A percentile compares a stretch with the other conserved stretches of the same genome.
Conservation (phyloP, 64 coral and sea anemone genomes). For the Porites lutea region DNA sequence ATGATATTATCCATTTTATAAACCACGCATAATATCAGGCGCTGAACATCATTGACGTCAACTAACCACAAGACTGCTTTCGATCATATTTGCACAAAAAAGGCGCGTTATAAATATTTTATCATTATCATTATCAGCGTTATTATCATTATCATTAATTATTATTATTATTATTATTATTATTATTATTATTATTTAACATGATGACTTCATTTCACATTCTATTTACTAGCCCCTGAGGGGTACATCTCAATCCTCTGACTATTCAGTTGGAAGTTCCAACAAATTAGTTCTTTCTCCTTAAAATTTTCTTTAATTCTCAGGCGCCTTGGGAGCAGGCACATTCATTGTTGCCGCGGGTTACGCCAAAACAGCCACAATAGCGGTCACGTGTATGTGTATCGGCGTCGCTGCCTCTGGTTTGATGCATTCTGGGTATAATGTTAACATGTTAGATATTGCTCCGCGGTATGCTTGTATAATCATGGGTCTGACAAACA, state of each 20-base stretch:
- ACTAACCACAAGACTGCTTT: too few species aligned
- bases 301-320: not conserved
- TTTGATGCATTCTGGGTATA: constrained; percentile 92
- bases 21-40: too few species aligned
- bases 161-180: too few species aligned
- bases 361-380: constrained; percentile 60
- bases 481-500: constrained; percentile 88
- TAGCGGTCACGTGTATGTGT: constrained; percentile 83
- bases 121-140: too few species aligned
- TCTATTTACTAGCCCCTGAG: too few species aligned
- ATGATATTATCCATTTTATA: too few species aligned
- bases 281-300: not conserved
- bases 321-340: constrained; percentile 84
- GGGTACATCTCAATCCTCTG: not conserved
- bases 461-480: constrained; percentile 87
- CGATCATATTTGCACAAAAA: too few species aligned
- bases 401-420: constrained; percentile 83
- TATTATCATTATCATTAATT: too few species aligned
- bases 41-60: too few species aligned
- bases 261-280: not conserved
- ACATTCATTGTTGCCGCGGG: constrained; percentile 74
- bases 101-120: too few species aligned
- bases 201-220: too few species aligned
- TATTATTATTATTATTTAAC: too few species aligned
- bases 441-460: constrained; percentile 93